Percentiles rank a stretch among this genome's conserved stretches.
phyloP scores from a whole-genome alignment of 92 coral and sea anemone genomes.

The Heliopora coerulea region DNA sequence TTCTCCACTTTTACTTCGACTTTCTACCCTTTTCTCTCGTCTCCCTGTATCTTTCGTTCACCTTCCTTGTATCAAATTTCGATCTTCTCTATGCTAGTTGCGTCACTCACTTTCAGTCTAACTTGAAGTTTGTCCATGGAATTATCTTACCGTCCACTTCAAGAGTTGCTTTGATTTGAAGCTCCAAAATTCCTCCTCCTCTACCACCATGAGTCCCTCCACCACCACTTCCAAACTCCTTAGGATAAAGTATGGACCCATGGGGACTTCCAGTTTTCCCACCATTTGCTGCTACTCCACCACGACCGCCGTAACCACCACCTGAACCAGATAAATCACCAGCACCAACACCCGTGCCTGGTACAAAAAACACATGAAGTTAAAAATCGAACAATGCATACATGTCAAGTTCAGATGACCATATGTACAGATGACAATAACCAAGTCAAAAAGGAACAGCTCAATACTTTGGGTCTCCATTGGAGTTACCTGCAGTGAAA shows the following conservation, averaged over 20 bases:
- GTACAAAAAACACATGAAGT: constrained; percentile 25
- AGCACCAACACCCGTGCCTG: constrained; percentile 75
- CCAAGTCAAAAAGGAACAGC: no score
- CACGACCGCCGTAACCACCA: constrained; percentile 87
- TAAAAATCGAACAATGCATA: no score
- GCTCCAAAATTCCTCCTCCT: constrained; percentile 75
- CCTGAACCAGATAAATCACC: constrained; percentile 78
- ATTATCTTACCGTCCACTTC: constrained; percentile 96
- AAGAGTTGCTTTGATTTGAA: constrained; percentile 58
- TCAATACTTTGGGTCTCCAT: no score
- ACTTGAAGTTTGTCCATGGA: no score
- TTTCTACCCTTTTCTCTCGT: no score
- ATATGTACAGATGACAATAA: no score
- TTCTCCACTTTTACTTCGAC: no score
- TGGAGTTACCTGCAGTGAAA: constrained; percentile 73
- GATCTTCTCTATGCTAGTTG: no score
- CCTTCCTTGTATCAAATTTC: no score
- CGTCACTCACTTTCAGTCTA: no score
- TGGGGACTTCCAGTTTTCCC: constrained; percentile 70
- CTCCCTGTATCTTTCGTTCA: no score
- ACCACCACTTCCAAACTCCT: constrained; percentile 81
- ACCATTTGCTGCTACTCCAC: constrained; percentile 66
- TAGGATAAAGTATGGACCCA: constrained; percentile 66
- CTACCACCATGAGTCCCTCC: constrained; percentile 65
- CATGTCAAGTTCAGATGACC: no score